These are phyloP conservation scores for Eulemur macaco DNA, from an alignment of 2,113 vertebrate species.

Conservation along the genomic window DNA sequence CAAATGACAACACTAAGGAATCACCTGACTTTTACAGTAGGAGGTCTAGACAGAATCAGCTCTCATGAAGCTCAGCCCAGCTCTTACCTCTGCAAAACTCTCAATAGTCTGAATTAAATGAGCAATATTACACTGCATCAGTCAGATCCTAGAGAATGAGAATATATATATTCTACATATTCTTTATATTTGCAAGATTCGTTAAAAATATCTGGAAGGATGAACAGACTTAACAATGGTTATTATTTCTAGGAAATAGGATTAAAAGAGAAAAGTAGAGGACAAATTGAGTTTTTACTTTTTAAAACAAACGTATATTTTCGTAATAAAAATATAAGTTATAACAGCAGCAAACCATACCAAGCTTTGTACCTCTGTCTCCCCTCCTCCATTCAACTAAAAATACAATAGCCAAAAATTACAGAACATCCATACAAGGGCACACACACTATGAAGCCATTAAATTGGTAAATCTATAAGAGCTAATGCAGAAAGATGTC, in stretches of 20 bases:
- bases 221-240: background rate
- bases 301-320: background rate
- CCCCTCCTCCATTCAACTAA: background rate
- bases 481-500: background rate
- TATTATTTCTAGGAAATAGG: background rate
- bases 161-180: background rate
- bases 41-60: background rate
- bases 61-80: background rate
- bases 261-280: background rate
- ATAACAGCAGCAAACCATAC: background rate
- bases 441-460: background rate
- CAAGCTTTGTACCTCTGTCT: background rate
- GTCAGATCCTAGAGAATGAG: background rate
- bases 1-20: conserved; percentile 30
- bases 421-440: background rate
- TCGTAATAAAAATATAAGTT: conserved; percentile 30
- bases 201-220: conserved; percentile 17
- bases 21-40: background rate
- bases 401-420: background rate
- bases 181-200: background rate
- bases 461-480: background rate
- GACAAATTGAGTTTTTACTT: background rate
- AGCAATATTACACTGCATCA: background rate
- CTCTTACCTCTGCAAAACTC: background rate
- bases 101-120: conserved; percentile 5